phyloP scores from a whole-genome alignment of 2,113 vertebrate genomes.

The Spermophilus dauricus region DNA sequence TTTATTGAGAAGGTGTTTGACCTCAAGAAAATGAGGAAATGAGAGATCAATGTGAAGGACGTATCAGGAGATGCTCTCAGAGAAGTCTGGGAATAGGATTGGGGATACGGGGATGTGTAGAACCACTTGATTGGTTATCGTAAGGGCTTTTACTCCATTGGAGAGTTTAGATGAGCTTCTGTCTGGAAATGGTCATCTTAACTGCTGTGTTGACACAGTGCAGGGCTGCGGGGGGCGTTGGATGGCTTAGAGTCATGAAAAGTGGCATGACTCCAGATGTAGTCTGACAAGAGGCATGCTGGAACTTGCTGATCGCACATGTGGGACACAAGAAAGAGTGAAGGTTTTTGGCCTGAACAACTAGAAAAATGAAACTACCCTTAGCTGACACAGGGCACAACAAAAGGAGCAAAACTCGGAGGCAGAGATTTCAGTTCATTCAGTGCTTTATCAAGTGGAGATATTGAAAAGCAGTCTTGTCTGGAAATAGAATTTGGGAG shows the following conservation, averaged over 20 bases:
- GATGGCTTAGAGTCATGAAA: neutral
- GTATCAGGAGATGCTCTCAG: neutral
- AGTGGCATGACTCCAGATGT: neutral
- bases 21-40: neutral
- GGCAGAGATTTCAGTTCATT: neutral
- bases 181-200: neutral
- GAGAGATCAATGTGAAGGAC: neutral
- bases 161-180: neutral
- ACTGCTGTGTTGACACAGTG: neutral
- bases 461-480: neutral
- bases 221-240: too few relatives aligned
- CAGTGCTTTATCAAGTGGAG: neutral
- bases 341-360: neutral
- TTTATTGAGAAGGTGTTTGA: slow-evolving; percentile 17
- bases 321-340: neutral
- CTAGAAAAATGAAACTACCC: neutral
- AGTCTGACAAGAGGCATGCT: neutral
- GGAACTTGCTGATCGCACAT: neutral
- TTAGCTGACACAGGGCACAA: neutral
- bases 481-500: neutral
- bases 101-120: neutral
- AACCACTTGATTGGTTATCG: neutral
- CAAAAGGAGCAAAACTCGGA: neutral
- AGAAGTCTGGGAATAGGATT: neutral
- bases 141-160: neutral